These are phyloP conservation scores for Limnodromus scolopaceus DNA, from an alignment of 2,797 vertebrate species.

Conservation along the genomic window DNA sequence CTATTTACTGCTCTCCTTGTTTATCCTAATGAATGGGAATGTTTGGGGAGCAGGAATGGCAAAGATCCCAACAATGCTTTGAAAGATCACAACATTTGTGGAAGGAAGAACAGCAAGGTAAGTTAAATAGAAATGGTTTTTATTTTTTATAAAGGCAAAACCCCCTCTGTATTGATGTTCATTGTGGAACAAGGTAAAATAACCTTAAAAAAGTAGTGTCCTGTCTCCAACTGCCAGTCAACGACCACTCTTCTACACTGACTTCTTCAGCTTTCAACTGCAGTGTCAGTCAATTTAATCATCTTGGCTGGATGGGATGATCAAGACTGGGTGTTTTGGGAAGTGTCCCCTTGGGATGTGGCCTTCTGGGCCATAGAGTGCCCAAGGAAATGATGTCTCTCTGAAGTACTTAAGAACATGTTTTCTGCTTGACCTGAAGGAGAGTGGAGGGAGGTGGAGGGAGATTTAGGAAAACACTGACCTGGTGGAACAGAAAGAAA, in stretches of 20 bases:
- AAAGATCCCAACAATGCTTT: neutral
- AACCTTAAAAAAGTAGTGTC: neutral
- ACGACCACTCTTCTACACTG: neutral
- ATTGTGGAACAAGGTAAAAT: neutral
- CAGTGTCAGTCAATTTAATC: neutral
- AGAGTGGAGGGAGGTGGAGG: accelerated
- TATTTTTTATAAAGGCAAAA: neutral
- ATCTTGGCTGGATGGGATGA: neutral
- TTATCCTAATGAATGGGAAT: neutral
- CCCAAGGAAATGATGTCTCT: neutral
- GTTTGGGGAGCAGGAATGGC: neutral
- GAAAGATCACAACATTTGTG: neutral
- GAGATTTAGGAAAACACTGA: neutral
- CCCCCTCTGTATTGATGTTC: neutral
- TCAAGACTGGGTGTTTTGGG: neutral
- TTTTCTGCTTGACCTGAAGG: neutral
- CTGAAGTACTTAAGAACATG: neutral
- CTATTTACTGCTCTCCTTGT: neutral
- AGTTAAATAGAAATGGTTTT: neutral
- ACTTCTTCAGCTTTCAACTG: neutral
- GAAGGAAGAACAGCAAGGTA: neutral
- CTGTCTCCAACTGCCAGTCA: neutral
- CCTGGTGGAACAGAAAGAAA: neutral
- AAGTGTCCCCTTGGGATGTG: neutral
- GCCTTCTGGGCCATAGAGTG: neutral